phyloP scores from a whole-genome alignment of 2,888 invertebrate species.

The Ceramica pisi region DNA sequence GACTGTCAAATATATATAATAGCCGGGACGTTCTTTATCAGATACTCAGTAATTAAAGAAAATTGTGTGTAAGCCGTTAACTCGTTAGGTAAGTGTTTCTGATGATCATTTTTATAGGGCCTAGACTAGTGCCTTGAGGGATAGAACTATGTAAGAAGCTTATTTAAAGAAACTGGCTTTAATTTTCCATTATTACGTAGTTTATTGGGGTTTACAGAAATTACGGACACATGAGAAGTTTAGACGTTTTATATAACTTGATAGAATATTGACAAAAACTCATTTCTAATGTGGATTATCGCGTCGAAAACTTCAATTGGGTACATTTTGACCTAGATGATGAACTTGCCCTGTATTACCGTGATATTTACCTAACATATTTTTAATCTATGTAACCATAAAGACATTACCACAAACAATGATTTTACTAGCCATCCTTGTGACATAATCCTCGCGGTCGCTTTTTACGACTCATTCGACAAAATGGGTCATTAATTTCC shows the following conservation, averaged over 20 bases:
- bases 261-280: background rate
- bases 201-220: background rate
- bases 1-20: too few species aligned
- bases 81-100: background rate
- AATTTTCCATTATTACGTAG: background rate
- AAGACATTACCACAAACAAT: background rate
- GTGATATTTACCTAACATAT: too few species aligned
- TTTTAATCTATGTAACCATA: background rate
- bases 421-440: background rate
- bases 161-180: background rate
- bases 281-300: background rate
- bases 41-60: slow-evolving; percentile 1
- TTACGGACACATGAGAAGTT: too few species aligned
- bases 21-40: slow-evolving; percentile 1
- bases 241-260: too few species aligned
- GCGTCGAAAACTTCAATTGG: slow-evolving; percentile 9
- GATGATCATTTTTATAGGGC: slow-evolving; percentile 10
- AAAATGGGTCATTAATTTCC: slow-evolving; percentile 14
- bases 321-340: too few species aligned
- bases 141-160: background rate
- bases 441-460: background rate
- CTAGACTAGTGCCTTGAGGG: slow-evolving; percentile 17
- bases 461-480: slow-evolving; percentile 10
- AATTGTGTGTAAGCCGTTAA: background rate
- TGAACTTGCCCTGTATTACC: too few species aligned